Base-by-base conservation (phyloP, 2,888 invertebrate species). In the Buathra laborator region DNA sequence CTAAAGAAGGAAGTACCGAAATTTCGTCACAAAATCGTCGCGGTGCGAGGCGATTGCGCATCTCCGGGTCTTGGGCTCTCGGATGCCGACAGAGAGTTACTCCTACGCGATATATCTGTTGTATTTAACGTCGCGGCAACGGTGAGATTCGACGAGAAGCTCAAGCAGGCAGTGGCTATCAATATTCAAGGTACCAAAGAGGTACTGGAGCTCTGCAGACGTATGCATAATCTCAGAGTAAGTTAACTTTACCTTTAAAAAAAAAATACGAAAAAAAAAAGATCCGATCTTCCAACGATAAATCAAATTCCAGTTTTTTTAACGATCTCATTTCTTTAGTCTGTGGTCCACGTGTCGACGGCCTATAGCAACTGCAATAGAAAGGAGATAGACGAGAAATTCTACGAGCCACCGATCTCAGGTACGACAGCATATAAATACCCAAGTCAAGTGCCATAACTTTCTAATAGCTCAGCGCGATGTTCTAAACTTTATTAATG, bases 111-210 rank as follows among this genome's bases (percentile, higher is more conserved):
- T 92, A 96, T 97, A 29, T 93, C 91, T 1, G 94, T 96, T 37
- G 95, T 96, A 74, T 97, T 99, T 93, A 98, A 99, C 92, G 97
- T 97, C 9, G 99, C 99, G 0, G 99, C 99, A 0, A 99, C 99
- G 0, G 97, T 99, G 5, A 96, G 96, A 90, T 98, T 98, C 90
- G 97, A 98, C 92, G 98, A 98, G 91, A 96, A 96, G 67, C 94
- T 98, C 0, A 95, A 96, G 92, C 94, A 96, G 1, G 97, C 98
- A 0, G 95, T 97, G 64, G 95, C 95, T 67, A 97, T 97, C 90
- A 98, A 98, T 93, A 96, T 98, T 2, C 94, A 95, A 29, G 98
- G 97, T 0, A 97, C 97, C 0, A 95, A 96, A 86, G 96, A 97
- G 68, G 95, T 98, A n/a, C 91, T 98, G 10, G 95, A 96, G 44